A percentile compares a stretch with the other conserved stretches of the same genome.
Evolutionary conservation across 2,113 vertebrate genomes (phyloP).

Genomic region (Alligator mississippiensis): DNA sequence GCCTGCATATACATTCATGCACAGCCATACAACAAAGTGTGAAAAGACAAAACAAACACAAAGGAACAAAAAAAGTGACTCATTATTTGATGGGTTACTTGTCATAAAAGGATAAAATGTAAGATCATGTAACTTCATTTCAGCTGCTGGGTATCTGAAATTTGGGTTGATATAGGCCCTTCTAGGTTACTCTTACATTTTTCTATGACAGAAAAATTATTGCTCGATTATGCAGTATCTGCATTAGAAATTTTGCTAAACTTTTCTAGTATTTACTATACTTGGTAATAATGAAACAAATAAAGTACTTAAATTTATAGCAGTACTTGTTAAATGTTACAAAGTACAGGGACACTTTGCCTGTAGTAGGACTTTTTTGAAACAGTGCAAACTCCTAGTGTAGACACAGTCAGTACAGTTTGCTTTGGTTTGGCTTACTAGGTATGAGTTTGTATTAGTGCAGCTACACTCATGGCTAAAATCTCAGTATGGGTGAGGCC

Average conservation of each 20-base stretch:
- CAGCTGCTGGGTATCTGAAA: background rate
- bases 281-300: background rate
- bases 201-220: background rate
- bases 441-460: background rate
- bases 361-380: background rate
- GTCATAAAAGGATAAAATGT: conserved; percentile 11
- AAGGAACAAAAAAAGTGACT: background rate
- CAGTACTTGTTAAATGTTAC: background rate
- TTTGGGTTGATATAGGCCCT: conserved; percentile 4
- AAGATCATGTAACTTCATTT: background rate
- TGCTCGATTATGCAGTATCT: background rate
- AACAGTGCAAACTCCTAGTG: background rate
- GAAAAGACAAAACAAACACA: conserved; percentile 15
- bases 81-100: conserved; percentile 24
- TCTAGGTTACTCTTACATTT: conserved; percentile 3
- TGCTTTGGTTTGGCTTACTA: background rate
- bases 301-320: background rate
- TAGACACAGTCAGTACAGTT: background rate
- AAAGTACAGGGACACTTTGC: background rate
- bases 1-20: background rate
- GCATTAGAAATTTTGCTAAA: background rate
- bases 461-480: background rate
- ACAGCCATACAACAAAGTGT: background rate
- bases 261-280: conserved; percentile 13
- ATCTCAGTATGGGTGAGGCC: background rate